Base-by-base conservation (phyloP, 1,140 invertebrate genomes). In the Cepaea nemoralis region DNA sequence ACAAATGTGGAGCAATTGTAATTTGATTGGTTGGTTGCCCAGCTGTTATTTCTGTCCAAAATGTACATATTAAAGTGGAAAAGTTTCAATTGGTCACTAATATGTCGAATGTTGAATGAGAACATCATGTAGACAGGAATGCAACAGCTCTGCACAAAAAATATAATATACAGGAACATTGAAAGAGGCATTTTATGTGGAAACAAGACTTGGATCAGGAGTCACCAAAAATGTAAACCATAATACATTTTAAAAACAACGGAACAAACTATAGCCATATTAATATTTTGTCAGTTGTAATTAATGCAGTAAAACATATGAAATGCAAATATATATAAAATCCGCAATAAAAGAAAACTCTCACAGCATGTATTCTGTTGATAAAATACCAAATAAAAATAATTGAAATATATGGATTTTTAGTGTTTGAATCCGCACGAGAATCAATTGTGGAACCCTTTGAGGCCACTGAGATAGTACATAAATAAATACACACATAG, bases 201-300 rank as follows among this genome's bases (percentile, higher is more conserved):
- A 31, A 70, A 27, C 24, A n/a, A 6, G 70, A 10, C 42, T 73
- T 12, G 42, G 39, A 42, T 40, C 1, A 24, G 24, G 48, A 50
- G 45, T 45, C 42, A 50, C 27, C 40, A 19, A 76, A 76, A 59
- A 48, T 27, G 12, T 33, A 76, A 16, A 45, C 22, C 45, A 59
- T 12, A 24, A 19, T 31, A 12, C n/a, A 76, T 0, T 50, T 33
- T 35, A 50, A 33, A 16, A 45, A 48, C 42, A 59, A 50, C 12
- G 74, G 55, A 24, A 59, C 55, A 19, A n/a, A 19, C 55, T 59
- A n/a, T 59, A 59, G 55, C 55, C 55, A 59, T 59, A 76, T 39
- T 50, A 45, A 19, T 22, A 45, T 33, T 39, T 75, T 48, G 45
- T 75, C 33, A 35, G 16, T 33, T 31, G 3, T 37, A 50, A 50